These are phyloP conservation scores for Melanchra persicariae DNA, from an alignment of 2,888 invertebrate genomes.

Conservation along the genomic window DNA sequence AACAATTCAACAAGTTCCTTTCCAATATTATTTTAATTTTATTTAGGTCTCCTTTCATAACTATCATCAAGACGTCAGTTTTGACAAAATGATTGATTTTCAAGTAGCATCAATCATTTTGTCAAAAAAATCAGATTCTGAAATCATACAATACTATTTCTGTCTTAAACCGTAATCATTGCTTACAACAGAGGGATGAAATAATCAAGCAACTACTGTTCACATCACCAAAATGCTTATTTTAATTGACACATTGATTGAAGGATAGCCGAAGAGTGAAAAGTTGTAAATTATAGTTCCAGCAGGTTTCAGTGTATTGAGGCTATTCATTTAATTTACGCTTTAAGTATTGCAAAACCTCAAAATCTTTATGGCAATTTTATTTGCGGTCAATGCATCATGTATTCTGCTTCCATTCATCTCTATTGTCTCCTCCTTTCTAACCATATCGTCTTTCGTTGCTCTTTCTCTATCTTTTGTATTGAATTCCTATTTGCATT, in stretches of 20 bases:
- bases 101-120: not conserved
- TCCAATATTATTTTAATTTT: not conserved
- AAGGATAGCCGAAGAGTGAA: constrained; percentile 24
- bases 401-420: not conserved
- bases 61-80: not conserved
- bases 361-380: not conserved
- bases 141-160: not conserved
- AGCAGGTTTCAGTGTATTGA: not conserved
- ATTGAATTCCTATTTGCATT: not conserved
- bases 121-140: not conserved
- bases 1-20: not conserved
- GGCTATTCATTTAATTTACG: constrained; percentile 7
- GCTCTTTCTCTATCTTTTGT: not conserved
- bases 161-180: not conserved
- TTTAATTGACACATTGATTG: constrained; percentile 56
- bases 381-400: not conserved
- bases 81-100: constrained; percentile 1
- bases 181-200: constrained; percentile 14
- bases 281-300: constrained; percentile 36
- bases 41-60: not conserved
- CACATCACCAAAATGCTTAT: constrained; percentile 33
- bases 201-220: constrained; percentile 13
- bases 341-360: not conserved
- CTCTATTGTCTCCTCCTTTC: not conserved
- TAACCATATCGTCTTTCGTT: not conserved